Percentiles rank a stretch among this genome's conserved stretches.
Evolutionary conservation across 1,140 invertebrate species (phyloP).

Genomic region (Drosophila tani): DNA sequence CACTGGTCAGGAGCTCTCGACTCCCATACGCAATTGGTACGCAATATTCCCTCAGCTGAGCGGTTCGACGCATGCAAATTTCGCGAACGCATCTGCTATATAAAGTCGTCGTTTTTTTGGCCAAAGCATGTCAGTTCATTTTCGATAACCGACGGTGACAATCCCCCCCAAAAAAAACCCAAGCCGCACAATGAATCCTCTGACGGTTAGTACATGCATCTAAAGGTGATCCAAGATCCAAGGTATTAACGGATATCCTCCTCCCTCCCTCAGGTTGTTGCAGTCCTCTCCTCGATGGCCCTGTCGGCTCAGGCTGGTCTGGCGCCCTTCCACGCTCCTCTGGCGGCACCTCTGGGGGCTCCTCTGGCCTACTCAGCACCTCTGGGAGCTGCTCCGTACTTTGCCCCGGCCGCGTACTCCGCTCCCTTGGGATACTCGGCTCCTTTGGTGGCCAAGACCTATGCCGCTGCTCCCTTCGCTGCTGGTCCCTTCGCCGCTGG

Average conservation of each 20-base stretch:
- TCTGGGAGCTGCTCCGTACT: conserved; percentile 49
- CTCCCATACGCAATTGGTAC: conserved; percentile 47
- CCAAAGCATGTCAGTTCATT: conserved; percentile 84
- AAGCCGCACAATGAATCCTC: conserved; percentile 84
- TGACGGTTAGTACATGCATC: conserved; percentile 73
- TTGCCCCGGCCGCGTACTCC: conserved; percentile 40
- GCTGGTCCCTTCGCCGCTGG: conserved; percentile 32
- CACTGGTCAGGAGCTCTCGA: conserved; percentile 8
- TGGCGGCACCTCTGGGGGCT: conserved; percentile 62
- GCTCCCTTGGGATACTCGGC: conserved; percentile 69
- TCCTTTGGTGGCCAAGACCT: conserved; percentile 55
- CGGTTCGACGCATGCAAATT: conserved; percentile 63
- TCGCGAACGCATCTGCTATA: conserved; percentile 74
- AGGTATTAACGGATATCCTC: conserved; percentile 1
- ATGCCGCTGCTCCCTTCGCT: conserved; percentile 62
- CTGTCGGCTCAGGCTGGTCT: conserved; percentile 70
- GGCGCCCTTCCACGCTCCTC: conserved; percentile 51
- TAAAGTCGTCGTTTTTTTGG: conserved; percentile 73
- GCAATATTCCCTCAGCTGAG: conserved; percentile 41
- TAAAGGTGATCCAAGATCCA: background rate
- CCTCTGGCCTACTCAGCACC: conserved; percentile 69
- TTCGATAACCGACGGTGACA: conserved; percentile 84
- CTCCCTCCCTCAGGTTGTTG: conserved; percentile 63
- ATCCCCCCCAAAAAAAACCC: conserved; percentile 57
- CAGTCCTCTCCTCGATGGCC: conserved; percentile 82